These are phyloP conservation scores for Sciurus carolinensis DNA, from an alignment of 2,797 vertebrate species.

Conservation along the genomic window DNA sequence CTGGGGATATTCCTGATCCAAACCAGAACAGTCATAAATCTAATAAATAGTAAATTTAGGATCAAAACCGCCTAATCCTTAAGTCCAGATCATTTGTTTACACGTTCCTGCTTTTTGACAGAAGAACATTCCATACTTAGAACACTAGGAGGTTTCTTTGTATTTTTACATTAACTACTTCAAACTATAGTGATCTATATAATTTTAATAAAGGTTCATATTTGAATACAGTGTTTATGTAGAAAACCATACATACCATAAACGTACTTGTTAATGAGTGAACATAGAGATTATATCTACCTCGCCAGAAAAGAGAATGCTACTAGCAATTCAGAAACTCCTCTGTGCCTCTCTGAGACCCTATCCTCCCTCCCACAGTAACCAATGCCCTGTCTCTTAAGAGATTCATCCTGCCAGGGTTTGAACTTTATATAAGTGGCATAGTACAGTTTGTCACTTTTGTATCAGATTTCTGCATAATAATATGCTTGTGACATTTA, in stretches of 20 bases:
- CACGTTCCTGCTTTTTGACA: neutral
- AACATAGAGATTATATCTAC: neutral
- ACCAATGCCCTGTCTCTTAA: neutral
- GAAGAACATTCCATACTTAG: neutral
- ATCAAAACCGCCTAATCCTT: neutral
- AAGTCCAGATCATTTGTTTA: neutral
- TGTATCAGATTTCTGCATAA: neutral
- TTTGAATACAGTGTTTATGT: neutral
- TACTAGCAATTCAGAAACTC: neutral
- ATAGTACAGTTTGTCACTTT: neutral
- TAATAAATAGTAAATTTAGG: neutral
- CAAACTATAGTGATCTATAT: neutral
- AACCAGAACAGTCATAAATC: neutral
- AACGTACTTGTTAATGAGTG: neutral
- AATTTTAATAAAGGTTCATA: neutral
- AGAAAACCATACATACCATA: neutral
- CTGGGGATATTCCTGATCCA: too few species aligned
- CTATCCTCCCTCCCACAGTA: neutral
- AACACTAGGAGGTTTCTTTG: neutral
- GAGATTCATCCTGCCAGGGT: neutral
- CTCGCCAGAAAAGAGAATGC: neutral
- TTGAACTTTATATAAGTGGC: slow-evolving; percentile 6
- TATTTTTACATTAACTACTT: neutral
- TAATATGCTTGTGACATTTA: neutral
- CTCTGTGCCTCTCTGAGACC: neutral